Evolutionary conservation across 2,113 vertebrate genomes (phyloP).

Genomic region (Eurypyga helias): DNA sequence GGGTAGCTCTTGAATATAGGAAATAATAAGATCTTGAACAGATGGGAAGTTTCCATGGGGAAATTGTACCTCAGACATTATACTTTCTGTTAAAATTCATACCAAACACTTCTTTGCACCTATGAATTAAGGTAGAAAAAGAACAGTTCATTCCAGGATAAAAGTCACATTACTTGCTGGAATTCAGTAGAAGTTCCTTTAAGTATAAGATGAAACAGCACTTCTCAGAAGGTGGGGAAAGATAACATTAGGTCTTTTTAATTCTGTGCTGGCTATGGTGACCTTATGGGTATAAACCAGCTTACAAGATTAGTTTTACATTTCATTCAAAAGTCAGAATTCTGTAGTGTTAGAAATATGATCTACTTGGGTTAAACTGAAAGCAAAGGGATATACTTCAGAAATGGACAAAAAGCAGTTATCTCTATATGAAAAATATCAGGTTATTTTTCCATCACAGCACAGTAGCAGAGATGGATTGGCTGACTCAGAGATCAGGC

Average conservation of each 20-base stretch:
- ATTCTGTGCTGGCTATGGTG: background rate
- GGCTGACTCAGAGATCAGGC: conserved; percentile 19
- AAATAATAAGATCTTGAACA: background rate
- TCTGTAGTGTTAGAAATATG: background rate
- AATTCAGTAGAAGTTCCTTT: background rate
- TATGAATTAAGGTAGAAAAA: background rate
- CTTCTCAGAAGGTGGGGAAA: background rate
- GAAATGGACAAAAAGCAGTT: background rate
- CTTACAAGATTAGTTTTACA: background rate
- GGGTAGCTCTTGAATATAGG: background rate
- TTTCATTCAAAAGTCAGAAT: background rate
- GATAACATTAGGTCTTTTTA: background rate
- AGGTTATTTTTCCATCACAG: background rate
- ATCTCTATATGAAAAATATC: background rate
- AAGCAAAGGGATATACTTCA: background rate
- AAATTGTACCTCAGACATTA: background rate
- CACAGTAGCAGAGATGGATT: background rate
- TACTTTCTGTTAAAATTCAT: background rate
- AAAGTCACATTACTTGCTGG: background rate
- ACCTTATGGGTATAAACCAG: background rate
- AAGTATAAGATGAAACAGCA: background rate
- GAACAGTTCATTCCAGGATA: background rate
- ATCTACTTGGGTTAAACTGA: background rate
- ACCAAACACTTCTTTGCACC: background rate
- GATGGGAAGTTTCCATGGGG: background rate